Base-by-base conservation (phyloP, 1,140 invertebrate genomes). In the Archivesica marissinica region DNA sequence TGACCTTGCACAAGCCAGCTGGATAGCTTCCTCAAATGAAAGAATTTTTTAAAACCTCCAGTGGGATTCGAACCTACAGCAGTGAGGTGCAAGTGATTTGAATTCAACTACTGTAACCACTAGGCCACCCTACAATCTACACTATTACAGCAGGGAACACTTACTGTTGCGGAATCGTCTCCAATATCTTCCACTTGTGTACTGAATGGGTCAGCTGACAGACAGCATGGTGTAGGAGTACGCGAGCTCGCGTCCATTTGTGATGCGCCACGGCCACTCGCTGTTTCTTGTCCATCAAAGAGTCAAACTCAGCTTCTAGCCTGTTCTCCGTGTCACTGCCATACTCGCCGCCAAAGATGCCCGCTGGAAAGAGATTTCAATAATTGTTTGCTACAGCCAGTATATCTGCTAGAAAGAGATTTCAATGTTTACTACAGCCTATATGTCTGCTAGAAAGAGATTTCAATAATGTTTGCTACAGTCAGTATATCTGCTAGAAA, bases 291-390 rank as follows among this genome's bases (percentile, higher is more conserved):
- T 95, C 95, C 25, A 95, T 87, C 41, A 95, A 81, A 50, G 94
- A 90, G 81, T 96, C 95, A 30, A 95, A 90, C 87, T 96, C 94
- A 39, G 92, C 90, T 89, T 96, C 95, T 4, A 95, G 91, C 59
- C 94, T 88, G 86, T 95, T 95, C 88, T 95, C 95, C 39, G 91
- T 86, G 3, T 94, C 92, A 47, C 94, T 95, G 17, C 95, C 95
- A 88, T 95, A 95, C 50, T 94, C 90, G 0, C 95, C 95, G 33
- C 93, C 94, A 89, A 95, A 95, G 54, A 95, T 93, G 30, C 91
- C 88, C 74, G 93, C 95, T 95, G 87, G 28, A 87, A 86, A 76
- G 2, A 47, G 23, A 33, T 15, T 9, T 33, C 15, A 1, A 33
- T 3, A 41, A 4, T 9, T 4, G 47, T 15, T 25, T 3, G 33